Evolutionary conservation across 2,888 invertebrate species (phyloP), one percentile per base, ranked within the genome.

Genomic region (Drosophila nigritarsus): DNA sequence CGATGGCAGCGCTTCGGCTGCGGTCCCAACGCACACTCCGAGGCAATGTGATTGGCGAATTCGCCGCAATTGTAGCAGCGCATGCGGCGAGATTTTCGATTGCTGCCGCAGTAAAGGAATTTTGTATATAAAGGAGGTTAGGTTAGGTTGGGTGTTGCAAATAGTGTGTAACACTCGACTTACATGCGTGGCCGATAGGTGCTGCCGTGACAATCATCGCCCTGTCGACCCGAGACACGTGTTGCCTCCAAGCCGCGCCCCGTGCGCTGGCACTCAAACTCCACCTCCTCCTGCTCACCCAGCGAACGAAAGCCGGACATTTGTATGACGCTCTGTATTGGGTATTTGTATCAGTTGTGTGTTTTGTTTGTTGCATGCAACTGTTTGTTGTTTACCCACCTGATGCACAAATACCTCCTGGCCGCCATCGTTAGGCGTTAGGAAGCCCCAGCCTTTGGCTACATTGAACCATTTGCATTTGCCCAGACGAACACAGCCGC

Each of bases 381-480:
- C 3, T 59, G 27, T 29, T 18, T 51, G 6, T 8, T 4, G 9
- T 38, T 32, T 58, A 82, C 83, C 69, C 94, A 98, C 98, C 96
- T 98, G 98, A 94, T 98, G 98, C 70, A 98, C 98, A 92, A 98
- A 98, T 74, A 98, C 97, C 93, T 98, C 98, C 93, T 97, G 97
- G 11, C 96, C 96, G 51, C 97, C 97, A 92, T 98, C 98, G 90
- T 97, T 96, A 53, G 98, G 98, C 75, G 97, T 97, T 91, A 98
- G 96, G 94, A 98, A 98, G 75, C 98, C 98, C 97, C 97, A 98
- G 73, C 98, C 98, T 94, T 98, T 98, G 85, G 97, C 97, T 77
- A 98, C 98, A 94, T 98, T 98, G 94, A 98, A 98, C 98, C 98
- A 98, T 94, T 98, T 98, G 94, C 98, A 98, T 92, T 95, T 95